phyloP scores from a whole-genome alignment of 2,113 vertebrate genomes.

The Tonatia bakeri region DNA sequence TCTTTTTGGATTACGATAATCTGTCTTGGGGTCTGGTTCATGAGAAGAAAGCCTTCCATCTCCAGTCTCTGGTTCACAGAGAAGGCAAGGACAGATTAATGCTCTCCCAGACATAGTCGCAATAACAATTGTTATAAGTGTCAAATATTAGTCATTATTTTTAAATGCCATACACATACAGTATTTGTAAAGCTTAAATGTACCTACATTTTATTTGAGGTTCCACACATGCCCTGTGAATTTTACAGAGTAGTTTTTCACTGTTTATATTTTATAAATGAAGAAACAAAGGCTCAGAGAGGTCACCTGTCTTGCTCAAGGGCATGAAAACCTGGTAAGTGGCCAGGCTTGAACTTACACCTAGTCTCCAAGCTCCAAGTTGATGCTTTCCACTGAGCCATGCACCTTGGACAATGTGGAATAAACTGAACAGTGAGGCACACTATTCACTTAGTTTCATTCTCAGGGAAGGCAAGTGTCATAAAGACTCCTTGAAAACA shows the following conservation, averaged over 20 bases:
- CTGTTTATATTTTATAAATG: background rate
- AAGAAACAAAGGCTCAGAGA: background rate
- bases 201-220: background rate
- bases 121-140: background rate
- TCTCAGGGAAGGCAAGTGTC: background rate
- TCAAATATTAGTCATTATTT: background rate
- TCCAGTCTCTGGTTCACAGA: background rate
- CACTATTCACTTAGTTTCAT: background rate
- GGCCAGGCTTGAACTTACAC: background rate
- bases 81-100: background rate
- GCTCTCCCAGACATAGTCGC: background rate
- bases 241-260: background rate
- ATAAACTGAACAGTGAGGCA: background rate
- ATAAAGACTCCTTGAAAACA: background rate
- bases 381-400: background rate
- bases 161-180: background rate
- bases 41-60: background rate
- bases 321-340: background rate
- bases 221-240: background rate
- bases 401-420: fast-evolving
- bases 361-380: background rate
- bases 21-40: background rate
- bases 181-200: background rate
- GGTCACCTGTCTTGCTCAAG: background rate
- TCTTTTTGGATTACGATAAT: background rate